Conservation (phyloP, 2,888 invertebrate species). For the Alloplasta piceator region DNA sequence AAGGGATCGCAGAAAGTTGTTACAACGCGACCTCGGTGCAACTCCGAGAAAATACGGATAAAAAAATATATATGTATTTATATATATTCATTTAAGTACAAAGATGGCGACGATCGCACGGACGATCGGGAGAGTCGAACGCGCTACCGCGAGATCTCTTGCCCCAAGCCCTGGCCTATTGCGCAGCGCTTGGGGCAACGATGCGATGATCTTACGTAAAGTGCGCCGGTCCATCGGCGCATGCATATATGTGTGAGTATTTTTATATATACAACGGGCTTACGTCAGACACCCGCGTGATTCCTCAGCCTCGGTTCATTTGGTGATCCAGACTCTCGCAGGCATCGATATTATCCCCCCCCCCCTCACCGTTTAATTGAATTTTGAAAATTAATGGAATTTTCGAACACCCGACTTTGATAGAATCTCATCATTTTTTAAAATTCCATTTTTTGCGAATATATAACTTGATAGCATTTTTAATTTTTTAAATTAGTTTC, state of each 20-base stretch:
- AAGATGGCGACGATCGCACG: slow-evolving; percentile 26
- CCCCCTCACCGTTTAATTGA: no score
- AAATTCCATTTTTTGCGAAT: no score
- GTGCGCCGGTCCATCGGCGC: slow-evolving; percentile 12
- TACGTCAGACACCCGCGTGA: slow-evolving; percentile 52
- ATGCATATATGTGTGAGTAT: not conserved
- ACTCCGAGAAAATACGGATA: not conserved
- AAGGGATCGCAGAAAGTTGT: not conserved
- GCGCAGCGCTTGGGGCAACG: slow-evolving; percentile 54
- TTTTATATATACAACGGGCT: slow-evolving; percentile 29
- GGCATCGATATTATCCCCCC: no score
- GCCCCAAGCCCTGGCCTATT: slow-evolving; percentile 61
- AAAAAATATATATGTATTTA: no score
- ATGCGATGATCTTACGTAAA: slow-evolving; percentile 41
- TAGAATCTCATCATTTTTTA: no score
- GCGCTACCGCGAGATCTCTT: slow-evolving; percentile 32
- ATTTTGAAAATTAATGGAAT: no score
- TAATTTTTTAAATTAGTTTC: no score
- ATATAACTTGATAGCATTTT: no score
- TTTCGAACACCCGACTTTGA: no score
- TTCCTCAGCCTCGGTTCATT: slow-evolving; percentile 33
- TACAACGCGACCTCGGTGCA: not conserved
- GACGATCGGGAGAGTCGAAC: slow-evolving; percentile 41
- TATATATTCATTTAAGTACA: not conserved
- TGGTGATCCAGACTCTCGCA: not conserved